Conservation (phyloP, 1,140 invertebrate species). For the Brachystomella parvula region DNA sequence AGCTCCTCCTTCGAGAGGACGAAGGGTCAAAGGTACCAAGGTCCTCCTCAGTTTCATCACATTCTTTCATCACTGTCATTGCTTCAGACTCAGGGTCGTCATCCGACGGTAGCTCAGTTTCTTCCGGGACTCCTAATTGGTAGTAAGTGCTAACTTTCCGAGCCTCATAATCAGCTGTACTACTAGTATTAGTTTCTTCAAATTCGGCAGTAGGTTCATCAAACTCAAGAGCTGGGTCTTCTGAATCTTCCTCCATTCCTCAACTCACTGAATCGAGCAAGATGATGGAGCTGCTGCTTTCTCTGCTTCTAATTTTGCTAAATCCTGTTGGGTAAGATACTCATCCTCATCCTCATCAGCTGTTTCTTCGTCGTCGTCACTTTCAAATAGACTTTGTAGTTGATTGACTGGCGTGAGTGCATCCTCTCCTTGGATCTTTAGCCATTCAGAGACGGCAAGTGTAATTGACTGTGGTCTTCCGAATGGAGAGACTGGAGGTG, state of each 20-base stretch:
- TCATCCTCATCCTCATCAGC: slow-evolving; percentile 29
- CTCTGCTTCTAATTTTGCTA: neutral
- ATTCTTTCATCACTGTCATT: slow-evolving; percentile 20
- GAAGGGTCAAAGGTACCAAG: slow-evolving; percentile 34
- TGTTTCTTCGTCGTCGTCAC: slow-evolving; percentile 14
- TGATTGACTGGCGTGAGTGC: slow-evolving; percentile 30
- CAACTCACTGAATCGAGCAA: neutral
- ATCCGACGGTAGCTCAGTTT: slow-evolving; percentile 21
- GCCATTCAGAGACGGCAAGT: slow-evolving; percentile 38
- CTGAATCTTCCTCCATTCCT: neutral
- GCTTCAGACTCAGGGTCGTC: slow-evolving; percentile 16
- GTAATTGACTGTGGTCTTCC: slow-evolving; percentile 36
- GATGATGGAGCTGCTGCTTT: neutral
- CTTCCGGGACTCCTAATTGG: slow-evolving; percentile 34
- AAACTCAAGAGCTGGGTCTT: neutral
- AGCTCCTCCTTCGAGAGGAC: neutral
- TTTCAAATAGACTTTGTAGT: slow-evolving; percentile 1
- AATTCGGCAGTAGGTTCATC: neutral
- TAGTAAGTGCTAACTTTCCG: slow-evolving; percentile 36
- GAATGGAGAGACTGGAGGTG: slow-evolving; percentile 1
- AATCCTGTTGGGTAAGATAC: neutral
- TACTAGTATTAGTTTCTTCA: neutral
- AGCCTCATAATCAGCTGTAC: slow-evolving; percentile 22
- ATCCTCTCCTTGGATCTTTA: slow-evolving; percentile 36
- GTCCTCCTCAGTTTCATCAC: slow-evolving; percentile 33